A percentile compares a stretch with the other conserved stretches of the same genome.
Conservation (phyloP, 2,113 vertebrate genomes). For the Cyprinus carpio region DNA sequence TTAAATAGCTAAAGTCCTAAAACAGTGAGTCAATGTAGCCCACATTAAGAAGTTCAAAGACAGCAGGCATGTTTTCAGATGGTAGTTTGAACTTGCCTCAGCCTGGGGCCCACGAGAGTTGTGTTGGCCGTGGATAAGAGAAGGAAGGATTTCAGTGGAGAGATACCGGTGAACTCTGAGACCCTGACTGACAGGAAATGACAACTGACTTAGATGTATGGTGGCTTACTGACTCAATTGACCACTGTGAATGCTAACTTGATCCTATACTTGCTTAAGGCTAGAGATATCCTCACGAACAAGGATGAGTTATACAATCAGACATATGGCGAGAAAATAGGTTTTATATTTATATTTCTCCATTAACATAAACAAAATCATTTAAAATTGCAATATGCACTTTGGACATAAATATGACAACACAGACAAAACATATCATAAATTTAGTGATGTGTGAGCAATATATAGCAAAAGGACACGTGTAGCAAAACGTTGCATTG, state of each 20-base stretch:
- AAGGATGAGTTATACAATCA: not conserved
- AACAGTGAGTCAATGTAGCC: not conserved
- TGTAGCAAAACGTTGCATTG: not conserved
- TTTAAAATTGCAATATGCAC: not conserved
- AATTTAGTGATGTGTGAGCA: not conserved
- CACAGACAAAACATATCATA: not conserved
- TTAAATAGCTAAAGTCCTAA: not conserved
- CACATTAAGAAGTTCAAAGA: not conserved
- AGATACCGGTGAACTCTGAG: constrained; percentile 4
- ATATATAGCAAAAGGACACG: not conserved
- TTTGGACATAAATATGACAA: not conserved
- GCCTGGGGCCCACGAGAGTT: not conserved
- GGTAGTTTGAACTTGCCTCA: constrained; percentile 29
- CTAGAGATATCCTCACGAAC: not conserved
- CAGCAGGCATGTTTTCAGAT: constrained; percentile 16
- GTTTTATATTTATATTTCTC: not conserved
- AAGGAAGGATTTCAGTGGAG: not conserved
- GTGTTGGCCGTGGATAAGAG: not conserved
- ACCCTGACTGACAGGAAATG: constrained; percentile 22
- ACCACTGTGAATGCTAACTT: not conserved
- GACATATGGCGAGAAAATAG: too few species aligned
- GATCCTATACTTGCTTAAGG: not conserved
- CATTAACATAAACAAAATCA: not conserved
- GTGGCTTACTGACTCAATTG: constrained; percentile 3
- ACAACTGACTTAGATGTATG: constrained; percentile 3